Evolutionary conservation across 2,797 vertebrate species (phyloP).

Genomic region (Hylomyscus alleni): DNA sequence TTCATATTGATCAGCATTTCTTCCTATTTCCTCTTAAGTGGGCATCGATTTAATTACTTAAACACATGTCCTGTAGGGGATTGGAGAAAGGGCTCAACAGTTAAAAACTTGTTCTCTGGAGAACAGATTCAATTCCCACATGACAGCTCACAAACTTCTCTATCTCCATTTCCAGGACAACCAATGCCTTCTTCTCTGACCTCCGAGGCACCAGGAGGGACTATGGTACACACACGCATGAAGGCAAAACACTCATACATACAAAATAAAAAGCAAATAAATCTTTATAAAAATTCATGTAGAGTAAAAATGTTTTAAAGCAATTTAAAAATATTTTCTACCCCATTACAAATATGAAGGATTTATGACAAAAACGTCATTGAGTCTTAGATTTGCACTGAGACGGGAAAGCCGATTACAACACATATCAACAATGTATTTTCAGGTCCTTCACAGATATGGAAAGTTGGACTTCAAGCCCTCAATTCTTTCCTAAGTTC

Average conservation of each 20-base stretch:
- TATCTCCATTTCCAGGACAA: background rate
- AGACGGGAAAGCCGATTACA: background rate
- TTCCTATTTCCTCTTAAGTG: conserved; percentile 18
- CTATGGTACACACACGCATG: too few relatives aligned
- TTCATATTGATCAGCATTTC: conserved; percentile 16
- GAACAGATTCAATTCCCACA: background rate
- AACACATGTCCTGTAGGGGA: background rate
- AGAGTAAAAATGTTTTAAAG: conserved; percentile 43
- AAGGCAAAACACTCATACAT: background rate
- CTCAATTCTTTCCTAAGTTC: conserved; percentile 34
- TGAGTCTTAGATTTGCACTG: conserved; percentile 27
- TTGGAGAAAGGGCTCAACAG: background rate
- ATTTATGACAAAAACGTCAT: conserved; percentile 29
- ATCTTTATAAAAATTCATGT: background rate
- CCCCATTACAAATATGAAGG: background rate
- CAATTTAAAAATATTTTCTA: conserved; percentile 32
- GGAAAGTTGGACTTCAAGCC: conserved; percentile 15
- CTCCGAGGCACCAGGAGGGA: background rate
- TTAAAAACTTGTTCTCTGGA: background rate
- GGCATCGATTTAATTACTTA: conserved; percentile 53
- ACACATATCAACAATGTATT: conserved; percentile 10
- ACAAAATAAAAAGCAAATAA: background rate
- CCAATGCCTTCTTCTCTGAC: background rate
- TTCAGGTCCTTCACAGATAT: background rate
- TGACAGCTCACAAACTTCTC: background rate